A percentile compares a stretch with the other conserved stretches of the same genome.
Evolutionary conservation across 2,113 vertebrate species (phyloP).

Genomic region (Siniperca knerii): DNA sequence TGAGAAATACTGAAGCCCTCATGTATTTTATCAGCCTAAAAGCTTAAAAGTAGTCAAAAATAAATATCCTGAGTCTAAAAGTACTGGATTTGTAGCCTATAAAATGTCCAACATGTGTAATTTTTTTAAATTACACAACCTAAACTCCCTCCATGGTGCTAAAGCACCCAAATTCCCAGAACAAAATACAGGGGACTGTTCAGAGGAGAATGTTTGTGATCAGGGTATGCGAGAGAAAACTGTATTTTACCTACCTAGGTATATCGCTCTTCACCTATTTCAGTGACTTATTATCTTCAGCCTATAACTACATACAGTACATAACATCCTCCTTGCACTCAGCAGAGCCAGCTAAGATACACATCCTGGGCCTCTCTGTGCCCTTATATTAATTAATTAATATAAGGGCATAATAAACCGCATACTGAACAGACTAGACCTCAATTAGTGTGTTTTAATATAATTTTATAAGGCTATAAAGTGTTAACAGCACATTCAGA

Average conservation of each 20-base stretch:
- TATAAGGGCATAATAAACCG: neutral
- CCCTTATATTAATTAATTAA: neutral
- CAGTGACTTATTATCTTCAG: neutral
- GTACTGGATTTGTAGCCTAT: neutral
- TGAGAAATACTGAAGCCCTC: too few relatives aligned
- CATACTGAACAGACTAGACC: neutral
- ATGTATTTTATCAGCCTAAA: neutral
- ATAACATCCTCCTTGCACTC: neutral
- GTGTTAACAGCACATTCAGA: neutral
- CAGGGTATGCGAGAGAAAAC: neutral
- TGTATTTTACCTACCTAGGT: neutral
- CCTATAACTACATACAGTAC: neutral
- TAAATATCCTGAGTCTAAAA: neutral
- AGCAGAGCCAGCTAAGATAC: neutral
- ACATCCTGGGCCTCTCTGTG: neutral
- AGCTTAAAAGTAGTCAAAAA: neutral
- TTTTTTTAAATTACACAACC: too few relatives aligned
- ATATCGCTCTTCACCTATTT: neutral
- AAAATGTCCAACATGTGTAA: neutral
- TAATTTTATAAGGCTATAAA: neutral
- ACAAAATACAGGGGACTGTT: neutral
- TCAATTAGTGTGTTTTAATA: neutral
- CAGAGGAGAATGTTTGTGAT: neutral
- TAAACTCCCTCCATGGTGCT: neutral
- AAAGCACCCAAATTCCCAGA: neutral